These are phyloP conservation scores for Zaprionus ornatus DNA, from an alignment of 1,140 invertebrate genomes.

Conservation along the genomic window DNA sequence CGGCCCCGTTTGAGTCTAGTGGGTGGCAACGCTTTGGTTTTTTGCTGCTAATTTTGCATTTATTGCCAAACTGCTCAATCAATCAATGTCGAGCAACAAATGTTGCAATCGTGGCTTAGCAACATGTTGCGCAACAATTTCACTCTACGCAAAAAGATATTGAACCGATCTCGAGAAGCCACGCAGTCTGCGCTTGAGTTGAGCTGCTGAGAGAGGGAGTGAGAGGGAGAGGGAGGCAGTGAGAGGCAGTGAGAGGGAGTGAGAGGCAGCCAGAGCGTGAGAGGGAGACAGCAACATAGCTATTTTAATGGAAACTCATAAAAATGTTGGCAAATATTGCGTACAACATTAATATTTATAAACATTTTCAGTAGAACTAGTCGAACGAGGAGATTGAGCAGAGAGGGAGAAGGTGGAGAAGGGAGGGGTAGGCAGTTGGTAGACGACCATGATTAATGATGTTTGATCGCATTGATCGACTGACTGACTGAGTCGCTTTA, in stretches of 20 bases:
- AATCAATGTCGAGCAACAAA: constrained; percentile 50
- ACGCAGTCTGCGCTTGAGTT: constrained; percentile 34
- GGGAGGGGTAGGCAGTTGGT: background rate
- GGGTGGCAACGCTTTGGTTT: constrained; percentile 50
- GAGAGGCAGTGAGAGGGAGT: background rate
- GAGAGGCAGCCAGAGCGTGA: background rate
- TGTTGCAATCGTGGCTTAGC: constrained; percentile 27
- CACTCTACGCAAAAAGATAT: constrained; percentile 27
- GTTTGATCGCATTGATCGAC: constrained; percentile 35
- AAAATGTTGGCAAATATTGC: constrained; percentile 30
- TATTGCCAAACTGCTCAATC: constrained; percentile 52
- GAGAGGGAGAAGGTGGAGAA: no score
- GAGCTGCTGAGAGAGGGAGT: background rate
- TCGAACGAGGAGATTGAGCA: background rate
- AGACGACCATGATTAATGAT: constrained; percentile 67
- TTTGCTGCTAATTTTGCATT: constrained; percentile 45
- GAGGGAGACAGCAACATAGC: background rate
- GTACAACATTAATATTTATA: constrained; percentile 46
- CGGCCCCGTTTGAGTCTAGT: constrained; percentile 25
- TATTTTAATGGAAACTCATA: constrained; percentile 25
- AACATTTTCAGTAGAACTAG: constrained; percentile 25
- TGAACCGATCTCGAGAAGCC: constrained; percentile 23
- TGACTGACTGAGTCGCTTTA: constrained; percentile 58
- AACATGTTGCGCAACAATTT: constrained; percentile 37
- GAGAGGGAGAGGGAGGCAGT: background rate